A percentile compares a stretch with the other conserved stretches of the same genome.
phyloP scores from a whole-genome alignment of 1,140 invertebrate genomes.

The Hycleus phaleratus region DNA sequence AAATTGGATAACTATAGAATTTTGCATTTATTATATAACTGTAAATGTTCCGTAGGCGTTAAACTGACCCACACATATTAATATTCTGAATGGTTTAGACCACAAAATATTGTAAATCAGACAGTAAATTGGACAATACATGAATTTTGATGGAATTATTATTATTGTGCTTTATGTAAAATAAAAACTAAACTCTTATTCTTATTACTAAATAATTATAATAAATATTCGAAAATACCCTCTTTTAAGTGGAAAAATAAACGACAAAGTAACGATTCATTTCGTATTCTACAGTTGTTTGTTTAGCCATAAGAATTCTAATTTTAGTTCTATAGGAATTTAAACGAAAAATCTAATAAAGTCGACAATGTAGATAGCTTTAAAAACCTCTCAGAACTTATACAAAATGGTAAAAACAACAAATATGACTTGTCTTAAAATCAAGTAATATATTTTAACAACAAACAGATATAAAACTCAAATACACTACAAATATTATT shows the following conservation, averaged over 20 bases:
- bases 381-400: too few species aligned
- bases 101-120: background rate
- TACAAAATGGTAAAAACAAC: too few species aligned
- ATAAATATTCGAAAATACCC: background rate
- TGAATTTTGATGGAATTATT: background rate
- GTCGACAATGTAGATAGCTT: too few species aligned
- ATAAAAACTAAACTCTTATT: background rate
- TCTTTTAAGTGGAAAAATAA: constrained; percentile 2
- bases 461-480: too few species aligned
- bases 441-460: too few species aligned
- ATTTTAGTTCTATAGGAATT: too few species aligned
- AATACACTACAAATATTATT: too few species aligned
- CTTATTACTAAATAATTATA: background rate
- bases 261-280: background rate
- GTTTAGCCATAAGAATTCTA: too few species aligned
- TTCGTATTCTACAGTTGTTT: too few species aligned
- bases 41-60: background rate
- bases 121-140: background rate
- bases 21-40: constrained; percentile 3
- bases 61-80: constrained; percentile 5
- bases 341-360: too few species aligned
- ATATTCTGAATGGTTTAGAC: constrained; percentile 6
- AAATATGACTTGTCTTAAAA: too few species aligned
- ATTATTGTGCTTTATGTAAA: background rate
- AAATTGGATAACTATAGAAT: background rate